phyloP scores from a whole-genome alignment of 2,797 vertebrate species.

The Poeciliopsis presidionis region DNA sequence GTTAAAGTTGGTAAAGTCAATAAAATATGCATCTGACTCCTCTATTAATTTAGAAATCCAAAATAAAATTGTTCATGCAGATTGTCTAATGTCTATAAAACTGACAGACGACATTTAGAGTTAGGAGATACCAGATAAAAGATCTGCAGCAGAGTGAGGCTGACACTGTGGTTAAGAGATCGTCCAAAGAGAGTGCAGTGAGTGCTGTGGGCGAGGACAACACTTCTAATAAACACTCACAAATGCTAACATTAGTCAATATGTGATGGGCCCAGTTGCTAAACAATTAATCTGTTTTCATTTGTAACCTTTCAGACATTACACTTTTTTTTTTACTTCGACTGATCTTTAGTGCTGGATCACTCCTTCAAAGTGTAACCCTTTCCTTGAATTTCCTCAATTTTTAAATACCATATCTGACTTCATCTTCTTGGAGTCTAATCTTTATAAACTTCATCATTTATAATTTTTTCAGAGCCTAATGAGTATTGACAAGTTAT shows the following conservation, averaged over 20 bases:
- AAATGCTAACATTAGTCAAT: background rate
- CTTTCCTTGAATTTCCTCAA: background rate
- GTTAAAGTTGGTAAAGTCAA: background rate
- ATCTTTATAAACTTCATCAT: background rate
- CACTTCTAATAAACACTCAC: slow-evolving; percentile 2
- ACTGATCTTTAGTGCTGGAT: background rate
- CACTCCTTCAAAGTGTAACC: background rate
- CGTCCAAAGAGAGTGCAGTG: background rate
- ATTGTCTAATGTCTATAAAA: background rate
- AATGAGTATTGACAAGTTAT: background rate
- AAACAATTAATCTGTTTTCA: background rate
- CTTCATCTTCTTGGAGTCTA: background rate
- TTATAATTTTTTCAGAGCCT: background rate
- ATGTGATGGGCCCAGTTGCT: too few species aligned
- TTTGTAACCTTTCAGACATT: background rate
- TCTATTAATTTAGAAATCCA: background rate
- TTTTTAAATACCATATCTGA: background rate
- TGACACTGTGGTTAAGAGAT: background rate
- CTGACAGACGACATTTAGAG: background rate
- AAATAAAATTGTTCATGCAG: background rate
- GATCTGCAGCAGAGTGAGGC: background rate
- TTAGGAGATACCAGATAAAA: background rate
- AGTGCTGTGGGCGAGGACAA: background rate
- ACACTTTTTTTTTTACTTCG: background rate
- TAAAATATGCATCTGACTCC: background rate